Percentiles rank a stretch among this genome's conserved stretches.
Conservation (phyloP, 2,797 vertebrate genomes). For the Poeciliopsis infans region DNA sequence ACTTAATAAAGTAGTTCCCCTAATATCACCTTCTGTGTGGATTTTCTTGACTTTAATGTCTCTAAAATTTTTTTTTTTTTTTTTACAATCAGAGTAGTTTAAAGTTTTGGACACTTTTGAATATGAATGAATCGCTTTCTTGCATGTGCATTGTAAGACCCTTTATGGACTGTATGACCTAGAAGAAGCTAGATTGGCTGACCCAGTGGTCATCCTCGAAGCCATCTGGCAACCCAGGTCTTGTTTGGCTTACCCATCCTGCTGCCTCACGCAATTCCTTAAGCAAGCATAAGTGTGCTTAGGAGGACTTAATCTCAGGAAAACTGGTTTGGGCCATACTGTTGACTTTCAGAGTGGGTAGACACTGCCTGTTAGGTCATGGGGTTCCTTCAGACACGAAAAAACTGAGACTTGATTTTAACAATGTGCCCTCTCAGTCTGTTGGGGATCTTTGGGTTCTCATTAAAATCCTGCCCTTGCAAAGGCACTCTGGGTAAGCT, state of each 20-base stretch:
- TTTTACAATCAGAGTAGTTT: constrained; percentile 43
- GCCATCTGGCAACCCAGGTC: constrained; percentile 79
- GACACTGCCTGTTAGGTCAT: constrained; percentile 59
- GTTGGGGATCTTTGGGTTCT: constrained; percentile 38
- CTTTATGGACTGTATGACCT: constrained; percentile 69
- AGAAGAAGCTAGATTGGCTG: constrained; percentile 76
- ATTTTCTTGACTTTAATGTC: neutral
- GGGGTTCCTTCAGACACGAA: constrained; percentile 65
- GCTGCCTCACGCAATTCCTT: constrained; percentile 76
- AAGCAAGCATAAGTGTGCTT: constrained; percentile 79
- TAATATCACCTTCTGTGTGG: neutral
- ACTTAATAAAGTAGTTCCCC: neutral
- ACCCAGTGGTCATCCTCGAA: constrained; percentile 78
- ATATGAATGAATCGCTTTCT: constrained; percentile 74
- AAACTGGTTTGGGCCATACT: constrained; percentile 72
- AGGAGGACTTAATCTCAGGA: constrained; percentile 77
- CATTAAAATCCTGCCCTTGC: constrained; percentile 19
- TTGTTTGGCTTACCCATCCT: constrained; percentile 76
- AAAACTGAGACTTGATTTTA: constrained; percentile 41
- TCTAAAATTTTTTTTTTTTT: constrained; percentile 1
- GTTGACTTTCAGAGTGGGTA: constrained; percentile 53
- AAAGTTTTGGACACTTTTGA: constrained; percentile 58
- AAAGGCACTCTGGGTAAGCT: constrained; percentile 30
- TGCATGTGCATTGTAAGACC: constrained; percentile 53
- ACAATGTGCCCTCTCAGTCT: constrained; percentile 20